These are phyloP conservation scores for Agrochola lychnidis DNA, from an alignment of 2,888 invertebrate species.

Conservation along the genomic window DNA sequence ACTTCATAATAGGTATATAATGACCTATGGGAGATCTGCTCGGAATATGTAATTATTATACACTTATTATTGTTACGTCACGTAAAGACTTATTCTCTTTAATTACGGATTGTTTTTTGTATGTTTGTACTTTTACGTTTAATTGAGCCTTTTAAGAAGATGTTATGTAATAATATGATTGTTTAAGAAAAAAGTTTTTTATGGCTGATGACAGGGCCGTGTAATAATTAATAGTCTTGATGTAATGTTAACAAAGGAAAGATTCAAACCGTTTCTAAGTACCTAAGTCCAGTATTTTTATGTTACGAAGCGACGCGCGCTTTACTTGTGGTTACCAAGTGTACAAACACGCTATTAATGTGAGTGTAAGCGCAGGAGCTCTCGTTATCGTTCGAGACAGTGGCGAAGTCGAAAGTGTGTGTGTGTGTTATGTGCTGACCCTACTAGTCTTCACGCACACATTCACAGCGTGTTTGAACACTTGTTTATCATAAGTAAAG, in stretches of 20 bases:
- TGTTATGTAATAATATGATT: constrained; percentile 35
- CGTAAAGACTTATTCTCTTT: constrained; percentile 36
- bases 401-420: too few species aligned
- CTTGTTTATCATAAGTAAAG: too few species aligned
- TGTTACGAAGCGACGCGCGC: too few species aligned
- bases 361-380: too few species aligned
- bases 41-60: constrained; percentile 53
- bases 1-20: constrained; percentile 46
- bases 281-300: too few species aligned
- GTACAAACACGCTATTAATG: too few species aligned
- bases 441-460: too few species aligned
- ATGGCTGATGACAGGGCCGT: neutral
- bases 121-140: constrained; percentile 46
- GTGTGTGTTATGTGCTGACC: too few species aligned
- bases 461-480: too few species aligned
- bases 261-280: neutral
- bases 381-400: too few species aligned
- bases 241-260: neutral
- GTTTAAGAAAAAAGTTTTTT: constrained; percentile 28
- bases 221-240: neutral
- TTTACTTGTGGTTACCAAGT: too few species aligned
- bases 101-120: constrained; percentile 54
- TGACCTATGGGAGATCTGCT: constrained; percentile 62
- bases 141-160: constrained; percentile 25
- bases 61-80: constrained; percentile 55